Base-by-base conservation (phyloP, 1,140 invertebrate species). In the Papilio dardanus region DNA sequence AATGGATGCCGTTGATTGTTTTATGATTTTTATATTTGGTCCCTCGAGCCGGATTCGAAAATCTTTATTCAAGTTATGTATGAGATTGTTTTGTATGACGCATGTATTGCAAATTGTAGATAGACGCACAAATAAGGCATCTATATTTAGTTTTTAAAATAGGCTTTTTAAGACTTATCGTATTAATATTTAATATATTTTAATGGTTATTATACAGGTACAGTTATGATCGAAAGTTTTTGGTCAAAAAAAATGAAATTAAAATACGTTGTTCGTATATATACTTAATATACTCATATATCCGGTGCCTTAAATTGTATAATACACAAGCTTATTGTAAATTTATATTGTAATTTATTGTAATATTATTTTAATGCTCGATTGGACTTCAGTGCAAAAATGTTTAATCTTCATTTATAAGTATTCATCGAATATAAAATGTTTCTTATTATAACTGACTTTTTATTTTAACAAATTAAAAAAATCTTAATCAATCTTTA, bases 351-450 rank as follows among this genome's bases (percentile, higher is more conserved):
- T 73, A 73, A 73, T 73, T 73, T 73, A 73, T 73, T 73, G 35
- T 73, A 73, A 73, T 71, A 73, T 54, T 54, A 30, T 46, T 30
- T 73, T 24, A 73, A 28, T 33, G 31, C 46, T 58, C 46, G 31
- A 33, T 33, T 58, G 2, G 50, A 54, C 46, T 30, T 71, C 37
- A 71, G 14, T 14, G 21, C 54, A 62, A 71, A 68, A 65, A 37
- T 74, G 37, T 33, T 74, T 65, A 74, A 71, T 71, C 40, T 71
- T 16, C 5, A 8, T 46, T 68, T 67, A 66, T 76, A 79, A 73
- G 54, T 71, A 69, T 76, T 76, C 69, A 74, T 76, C 75, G 67
- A 79, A 77, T 77, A 77, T 74, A 69, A 74, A 77, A 50, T n/a
- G 28, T 42, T 71, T 71, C 19, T 46, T 46, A 71, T 71, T 14